Conservation (phyloP, 2,113 vertebrate genomes). For the Pluvianellus socialis region DNA sequence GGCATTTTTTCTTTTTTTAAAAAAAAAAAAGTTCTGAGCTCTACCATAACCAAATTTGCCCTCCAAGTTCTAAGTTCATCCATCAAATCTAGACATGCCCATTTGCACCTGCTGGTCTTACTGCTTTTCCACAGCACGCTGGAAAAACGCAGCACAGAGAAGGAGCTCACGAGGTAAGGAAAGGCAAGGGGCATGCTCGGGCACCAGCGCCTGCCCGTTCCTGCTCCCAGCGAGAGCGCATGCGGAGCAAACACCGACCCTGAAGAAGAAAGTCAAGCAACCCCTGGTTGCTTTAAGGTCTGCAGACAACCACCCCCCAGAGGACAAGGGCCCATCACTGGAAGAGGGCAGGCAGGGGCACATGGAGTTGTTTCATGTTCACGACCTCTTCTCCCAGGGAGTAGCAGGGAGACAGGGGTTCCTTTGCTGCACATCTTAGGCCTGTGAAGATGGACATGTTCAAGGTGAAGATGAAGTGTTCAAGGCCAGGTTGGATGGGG, state of each 20-base stretch:
- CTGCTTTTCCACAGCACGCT: not conserved
- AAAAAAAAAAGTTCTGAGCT: not conserved
- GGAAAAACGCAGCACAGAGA: not conserved
- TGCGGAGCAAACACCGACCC: not conserved
- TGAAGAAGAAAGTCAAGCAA: not conserved
- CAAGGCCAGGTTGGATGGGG: not conserved
- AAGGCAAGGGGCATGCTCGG: accelerated
- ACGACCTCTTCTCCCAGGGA: not conserved
- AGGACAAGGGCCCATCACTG: not conserved
- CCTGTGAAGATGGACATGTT: not conserved
- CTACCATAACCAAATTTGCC: not conserved
- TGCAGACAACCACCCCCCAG: not conserved
- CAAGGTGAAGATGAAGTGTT: not conserved
- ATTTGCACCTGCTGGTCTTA: not conserved
- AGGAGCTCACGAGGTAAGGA: accelerated
- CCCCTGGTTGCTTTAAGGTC: not conserved
- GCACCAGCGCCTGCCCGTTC: not conserved
- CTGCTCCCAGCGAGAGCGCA: accelerated
- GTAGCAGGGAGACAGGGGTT: not conserved
- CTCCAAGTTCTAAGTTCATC: not conserved
- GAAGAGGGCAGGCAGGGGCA: not conserved
- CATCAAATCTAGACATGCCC: not conserved
- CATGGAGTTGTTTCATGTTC: not conserved
- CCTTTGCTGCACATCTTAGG: not conserved
- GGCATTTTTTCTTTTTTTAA: too few relatives aligned